Conservation (phyloP, 2,888 invertebrate genomes). For the Thymelicus acteon region DNA sequence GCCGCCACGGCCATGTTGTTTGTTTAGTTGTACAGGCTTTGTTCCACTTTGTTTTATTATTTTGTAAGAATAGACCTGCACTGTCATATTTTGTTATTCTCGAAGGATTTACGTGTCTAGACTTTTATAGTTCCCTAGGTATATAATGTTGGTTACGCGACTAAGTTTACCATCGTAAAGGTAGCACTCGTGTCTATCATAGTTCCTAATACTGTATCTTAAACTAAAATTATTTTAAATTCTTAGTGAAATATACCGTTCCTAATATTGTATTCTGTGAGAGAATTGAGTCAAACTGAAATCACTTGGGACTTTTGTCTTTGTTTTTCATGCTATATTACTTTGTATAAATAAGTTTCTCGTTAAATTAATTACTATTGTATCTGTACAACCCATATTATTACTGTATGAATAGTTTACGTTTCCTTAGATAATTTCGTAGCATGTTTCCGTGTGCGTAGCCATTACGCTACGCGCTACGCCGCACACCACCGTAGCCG, state of each 20-base stretch:
- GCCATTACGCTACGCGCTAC: conserved; percentile 77
- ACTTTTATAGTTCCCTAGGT: conserved; percentile 55
- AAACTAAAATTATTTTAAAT: conserved; percentile 81
- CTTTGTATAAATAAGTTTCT: conserved; percentile 46
- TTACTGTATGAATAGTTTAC: conserved; percentile 46
- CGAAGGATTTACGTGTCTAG: conserved; percentile 60
- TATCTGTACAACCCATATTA: conserved; percentile 32
- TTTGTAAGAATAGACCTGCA: conserved; percentile 52
- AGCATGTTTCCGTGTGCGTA: conserved; percentile 66
- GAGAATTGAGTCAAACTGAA: conserved; percentile 66
- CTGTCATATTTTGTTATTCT: conserved; percentile 69
- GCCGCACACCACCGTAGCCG: conserved; percentile 74
- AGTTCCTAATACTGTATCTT: conserved; percentile 84
- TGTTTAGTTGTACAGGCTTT: conserved; percentile 67
- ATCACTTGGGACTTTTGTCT: conserved; percentile 54
- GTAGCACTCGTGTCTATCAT: conserved; percentile 82
- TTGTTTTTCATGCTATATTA: conserved; percentile 48
- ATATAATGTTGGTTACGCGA: conserved; percentile 70
- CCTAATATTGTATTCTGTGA: conserved; percentile 81
- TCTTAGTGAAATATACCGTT: conserved; percentile 84
- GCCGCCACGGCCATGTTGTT: conserved; percentile 81
- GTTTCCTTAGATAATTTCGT: conserved; percentile 52
- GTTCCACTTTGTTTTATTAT: conserved; percentile 53
- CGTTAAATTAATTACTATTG: conserved; percentile 34
- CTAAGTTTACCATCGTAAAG: conserved; percentile 77